Base-by-base conservation (phyloP, 1,140 invertebrate genomes). In the Steinernema khuongi region DNA sequence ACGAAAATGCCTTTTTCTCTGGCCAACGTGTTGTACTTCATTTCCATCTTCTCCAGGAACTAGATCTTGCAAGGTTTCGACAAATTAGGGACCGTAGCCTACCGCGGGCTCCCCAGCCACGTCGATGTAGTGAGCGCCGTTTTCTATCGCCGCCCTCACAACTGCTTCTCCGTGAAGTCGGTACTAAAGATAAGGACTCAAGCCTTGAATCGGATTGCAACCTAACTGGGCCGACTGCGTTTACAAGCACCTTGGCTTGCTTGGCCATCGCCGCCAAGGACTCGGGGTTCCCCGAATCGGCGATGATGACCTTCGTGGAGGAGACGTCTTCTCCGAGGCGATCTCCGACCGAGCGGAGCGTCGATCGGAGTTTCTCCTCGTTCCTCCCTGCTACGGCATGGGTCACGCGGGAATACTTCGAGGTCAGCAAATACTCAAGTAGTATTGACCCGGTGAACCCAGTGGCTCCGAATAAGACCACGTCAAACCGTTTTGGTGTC, bases 51-150 rank as follows among this genome's bases (percentile, higher is more conserved):
- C 86, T 96, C 93, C 85, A 96, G 90, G 81, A 90, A 96, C 90
- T 94, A 85, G 71, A 77, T 44, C 30, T 44, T 28, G 31, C 69
- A 80, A 79, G 18, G 22, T 50, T 18, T 18, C 18, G 18, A 18
- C 17, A 22, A 18, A 73, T 74, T 11, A 43, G n/a, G 67, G 0
- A 19, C 11, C 17, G 26, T 26, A 50, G 70, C 67, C 77, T 81
- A 88, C 88, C 86, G 90, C 88, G 0, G 93, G 91, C 86, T 97
- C 94, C 19, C 92, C 94, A 85, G 90, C 92, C n/a, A 97, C 90
- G 87, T 97, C 95, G 1, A 97, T 89, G 85, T 95, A 91, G 87
- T 94, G 90, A 0, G 93, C 90, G 74, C 89, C 89, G 66, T 89
- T 89, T 69, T 90, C 90, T 66, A 97, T 89, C 79, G 93, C 94